Percentiles rank a stretch among this genome's conserved stretches.
These are phyloP conservation scores for Acanthacorydalis orientalis DNA, from an alignment of 2,888 invertebrate genomes.

Conservation along the genomic window DNA sequence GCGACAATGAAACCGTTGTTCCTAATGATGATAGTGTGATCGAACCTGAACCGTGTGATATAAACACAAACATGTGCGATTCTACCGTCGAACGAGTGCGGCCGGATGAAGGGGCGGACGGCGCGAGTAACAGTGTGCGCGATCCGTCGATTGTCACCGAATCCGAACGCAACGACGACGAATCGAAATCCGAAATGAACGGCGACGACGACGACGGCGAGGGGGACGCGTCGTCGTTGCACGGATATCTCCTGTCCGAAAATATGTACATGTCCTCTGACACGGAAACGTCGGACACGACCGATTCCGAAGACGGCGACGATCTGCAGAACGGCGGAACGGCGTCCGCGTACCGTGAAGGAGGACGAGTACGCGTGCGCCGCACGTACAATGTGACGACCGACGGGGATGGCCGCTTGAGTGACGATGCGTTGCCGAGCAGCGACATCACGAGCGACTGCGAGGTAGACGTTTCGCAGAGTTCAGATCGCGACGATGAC, in stretches of 20 bases:
- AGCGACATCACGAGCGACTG: constrained; percentile 21
- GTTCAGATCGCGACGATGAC: constrained; percentile 29
- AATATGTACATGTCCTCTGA: constrained; percentile 6
- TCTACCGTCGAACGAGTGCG: too few species aligned
- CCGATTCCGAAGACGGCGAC: constrained; percentile 28
- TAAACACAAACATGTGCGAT: too few species aligned
- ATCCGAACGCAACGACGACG: neutral
- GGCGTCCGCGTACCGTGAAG: constrained; percentile 20
- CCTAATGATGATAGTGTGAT: too few species aligned
- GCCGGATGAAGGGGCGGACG: too few species aligned
- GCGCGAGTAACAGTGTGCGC: too few species aligned
- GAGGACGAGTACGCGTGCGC: constrained; percentile 14
- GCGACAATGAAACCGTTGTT: too few species aligned
- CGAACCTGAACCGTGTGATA: too few species aligned
- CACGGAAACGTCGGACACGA: constrained; percentile 29
- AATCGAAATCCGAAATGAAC: neutral
- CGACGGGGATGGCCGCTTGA: constrained; percentile 18
- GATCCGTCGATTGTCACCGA: too few species aligned
- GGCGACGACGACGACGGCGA: neutral
- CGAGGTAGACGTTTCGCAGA: constrained; percentile 19
- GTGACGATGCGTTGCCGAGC: constrained; percentile 22
- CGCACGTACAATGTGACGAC: constrained; percentile 22
- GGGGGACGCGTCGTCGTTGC: neutral
- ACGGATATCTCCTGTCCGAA: constrained; percentile 7
- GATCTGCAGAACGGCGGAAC: constrained; percentile 26